These are phyloP conservation scores for Andinoacara biseriatus DNA, from an alignment of 2,113 vertebrate species.

Conservation along the genomic window DNA sequence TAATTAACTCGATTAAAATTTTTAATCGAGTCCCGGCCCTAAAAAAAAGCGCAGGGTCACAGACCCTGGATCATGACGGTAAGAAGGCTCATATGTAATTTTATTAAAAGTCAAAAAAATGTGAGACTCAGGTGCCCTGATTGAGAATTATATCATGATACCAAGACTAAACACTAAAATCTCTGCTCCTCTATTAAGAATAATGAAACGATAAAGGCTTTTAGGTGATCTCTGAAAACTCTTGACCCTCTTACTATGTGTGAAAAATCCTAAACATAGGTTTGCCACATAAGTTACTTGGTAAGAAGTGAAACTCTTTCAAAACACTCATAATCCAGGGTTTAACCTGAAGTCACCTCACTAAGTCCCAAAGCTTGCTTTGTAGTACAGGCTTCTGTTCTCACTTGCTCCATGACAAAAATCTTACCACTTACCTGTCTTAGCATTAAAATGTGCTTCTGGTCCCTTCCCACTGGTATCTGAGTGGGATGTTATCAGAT, in stretches of 20 bases:
- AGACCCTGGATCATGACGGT: no score
- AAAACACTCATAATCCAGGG: not conserved
- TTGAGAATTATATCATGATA: no score
- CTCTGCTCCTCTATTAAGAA: not conserved
- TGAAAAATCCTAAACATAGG: not conserved
- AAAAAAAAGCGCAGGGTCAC: no score
- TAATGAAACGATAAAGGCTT: not conserved
- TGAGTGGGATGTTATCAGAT: not conserved
- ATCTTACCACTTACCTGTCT: not conserved
- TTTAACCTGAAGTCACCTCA: not conserved
- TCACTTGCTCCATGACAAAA: not conserved
- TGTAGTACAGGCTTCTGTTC: not conserved
- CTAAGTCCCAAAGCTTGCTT: conserved; percentile 1
- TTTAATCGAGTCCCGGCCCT: no score
- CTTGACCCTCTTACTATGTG: accelerated
- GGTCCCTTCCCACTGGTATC: not conserved
- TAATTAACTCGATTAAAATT: no score
- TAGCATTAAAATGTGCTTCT: not conserved
- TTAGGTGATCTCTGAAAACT: not conserved
- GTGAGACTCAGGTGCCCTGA: no score
- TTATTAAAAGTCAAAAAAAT: no score
- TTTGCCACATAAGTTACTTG: not conserved
- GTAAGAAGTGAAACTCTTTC: not conserved
- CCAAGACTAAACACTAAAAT: no score
- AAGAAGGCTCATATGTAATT: no score